Evolutionary conservation across 2,888 invertebrate species (phyloP).

Genomic region (Therioaphis trifolii): DNA sequence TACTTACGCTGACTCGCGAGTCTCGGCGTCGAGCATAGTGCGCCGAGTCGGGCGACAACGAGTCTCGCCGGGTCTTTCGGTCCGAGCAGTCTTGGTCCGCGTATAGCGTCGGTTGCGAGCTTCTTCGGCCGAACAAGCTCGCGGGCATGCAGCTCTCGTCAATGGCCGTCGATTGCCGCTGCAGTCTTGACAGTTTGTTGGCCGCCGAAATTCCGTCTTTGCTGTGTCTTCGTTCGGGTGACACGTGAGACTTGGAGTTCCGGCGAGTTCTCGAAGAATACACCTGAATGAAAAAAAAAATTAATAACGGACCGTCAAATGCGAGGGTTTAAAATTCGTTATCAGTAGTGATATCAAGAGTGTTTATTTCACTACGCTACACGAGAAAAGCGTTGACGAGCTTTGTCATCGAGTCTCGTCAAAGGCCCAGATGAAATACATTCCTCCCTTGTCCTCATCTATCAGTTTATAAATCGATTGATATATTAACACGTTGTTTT

Average conservation of each 20-base stretch:
- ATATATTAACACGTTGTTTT: too few species aligned
- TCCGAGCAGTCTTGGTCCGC: conserved; percentile 74
- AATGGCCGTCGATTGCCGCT: conserved; percentile 88
- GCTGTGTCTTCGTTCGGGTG: conserved; percentile 68
- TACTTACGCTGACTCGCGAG: conserved; percentile 72
- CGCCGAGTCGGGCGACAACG: conserved; percentile 90
- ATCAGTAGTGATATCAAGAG: too few species aligned
- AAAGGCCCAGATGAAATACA: too few species aligned
- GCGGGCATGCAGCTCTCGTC: conserved; percentile 85
- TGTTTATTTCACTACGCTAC: too few species aligned
- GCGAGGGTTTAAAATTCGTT: too few species aligned
- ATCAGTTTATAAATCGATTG: too few species aligned
- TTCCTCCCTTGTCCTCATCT: too few species aligned
- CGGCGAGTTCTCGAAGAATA: conserved; percentile 68
- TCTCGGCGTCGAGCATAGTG: conserved; percentile 74
- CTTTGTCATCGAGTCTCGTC: too few species aligned
- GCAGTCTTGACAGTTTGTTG: conserved; percentile 76
- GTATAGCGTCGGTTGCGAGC: conserved; percentile 83
- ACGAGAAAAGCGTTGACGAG: too few species aligned
- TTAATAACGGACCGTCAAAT: too few species aligned
- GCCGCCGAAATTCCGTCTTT: conserved; percentile 66
- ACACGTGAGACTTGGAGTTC: conserved; percentile 68
- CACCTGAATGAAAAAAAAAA: conserved; percentile 66
- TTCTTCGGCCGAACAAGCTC: conserved; percentile 74
- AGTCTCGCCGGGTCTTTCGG: conserved; percentile 82